A percentile compares a stretch with the other conserved stretches of the same genome.
These are phyloP conservation scores for Metaphire vulgaris DNA, from an alignment of 1,140 invertebrate species.

Conservation along the genomic window DNA sequence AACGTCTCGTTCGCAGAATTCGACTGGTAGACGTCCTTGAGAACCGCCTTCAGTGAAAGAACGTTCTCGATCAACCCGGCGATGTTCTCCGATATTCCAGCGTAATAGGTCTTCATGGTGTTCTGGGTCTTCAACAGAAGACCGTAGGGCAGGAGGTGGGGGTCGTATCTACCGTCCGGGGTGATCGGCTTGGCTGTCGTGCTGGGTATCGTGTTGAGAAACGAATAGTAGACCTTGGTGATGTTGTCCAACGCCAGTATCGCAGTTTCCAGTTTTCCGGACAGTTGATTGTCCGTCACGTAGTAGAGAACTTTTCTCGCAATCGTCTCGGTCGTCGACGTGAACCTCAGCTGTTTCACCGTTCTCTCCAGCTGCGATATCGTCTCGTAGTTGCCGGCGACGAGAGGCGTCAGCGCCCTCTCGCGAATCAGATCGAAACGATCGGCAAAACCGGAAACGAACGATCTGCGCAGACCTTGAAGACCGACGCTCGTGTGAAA, in stretches of 20 bases:
- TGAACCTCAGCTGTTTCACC: constrained; percentile 17
- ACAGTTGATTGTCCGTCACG: constrained; percentile 24
- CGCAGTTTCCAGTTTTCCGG: constrained; percentile 18
- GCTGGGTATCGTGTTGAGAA: too few species aligned
- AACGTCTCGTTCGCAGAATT: constrained; percentile 20
- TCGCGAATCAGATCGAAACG: constrained; percentile 9
- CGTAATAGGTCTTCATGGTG: constrained; percentile 15
- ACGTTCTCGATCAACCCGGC: constrained; percentile 21
- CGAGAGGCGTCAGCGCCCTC: constrained; percentile 11
- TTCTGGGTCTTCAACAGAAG: constrained; percentile 16
- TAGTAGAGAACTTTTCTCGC: constrained; percentile 26
- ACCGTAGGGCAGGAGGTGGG: constrained; percentile 17
- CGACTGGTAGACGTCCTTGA: constrained; percentile 9
- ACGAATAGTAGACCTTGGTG: constrained; percentile 13
- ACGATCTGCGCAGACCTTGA: constrained; percentile 12
- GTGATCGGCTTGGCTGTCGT: constrained; percentile 6
- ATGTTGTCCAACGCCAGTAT: constrained; percentile 21
- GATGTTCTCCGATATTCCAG: constrained; percentile 23
- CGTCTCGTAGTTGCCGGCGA: constrained; percentile 1
- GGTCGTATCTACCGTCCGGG: constrained; percentile 26
- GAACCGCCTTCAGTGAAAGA: constrained; percentile 15
- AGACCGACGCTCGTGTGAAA: constrained; percentile 25
- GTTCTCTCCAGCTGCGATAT: constrained; percentile 16
- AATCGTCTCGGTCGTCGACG: constrained; percentile 15
- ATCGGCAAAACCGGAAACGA: constrained; percentile 17